Base-by-base conservation (phyloP, 2,888 invertebrate genomes). In the Parnassius mnemosyne region DNA sequence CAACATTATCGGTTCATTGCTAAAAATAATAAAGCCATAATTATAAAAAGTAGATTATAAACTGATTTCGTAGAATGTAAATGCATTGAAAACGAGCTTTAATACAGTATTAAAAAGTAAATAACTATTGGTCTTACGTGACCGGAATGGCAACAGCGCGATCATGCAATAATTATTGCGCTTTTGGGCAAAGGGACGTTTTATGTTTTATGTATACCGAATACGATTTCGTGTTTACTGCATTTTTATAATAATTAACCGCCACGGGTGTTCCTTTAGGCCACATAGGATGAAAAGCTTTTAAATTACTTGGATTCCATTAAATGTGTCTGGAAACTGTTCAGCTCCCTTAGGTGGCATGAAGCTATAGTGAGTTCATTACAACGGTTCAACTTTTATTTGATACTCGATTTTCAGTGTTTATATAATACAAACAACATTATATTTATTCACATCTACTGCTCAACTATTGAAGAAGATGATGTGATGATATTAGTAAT, bases 1-100 rank as follows among this genome's bases (percentile, higher is more conserved):
- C 47, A 59, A 34, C 34, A 34, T 43, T 52, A n/a, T 25, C 9
- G 11, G 25, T 43, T 53, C 47, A 42, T 42, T 53, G 16, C 42
- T 41, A 41, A 50, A 55, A 34, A 61, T 56, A 61, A 56, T 56
- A 56, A 61, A 46, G 56, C 41, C 51, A 56, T 34, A 52, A 61
- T 56, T 61, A 61, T 55, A 16, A 12, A 16, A 16, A 13, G 12
- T 44, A 16, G 13, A 51, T 55, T 51, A 55, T 42, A 52, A 51
- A 16, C 34, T 52, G 13, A 41, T 44, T 55, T 16, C 5, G n/a
- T 47, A 42, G 53, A 34, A 16, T 54, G 42, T 20, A 46, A 20
- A 34, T 52, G 41, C 10, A 20, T 50, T 43, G 50, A 13, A 50
- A 13, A 13, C 49, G 16, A 42, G 47, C 3, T 55, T 51, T 43